Base-by-base conservation (phyloP, 1,140 invertebrate species). In the Aricia agestis region DNA sequence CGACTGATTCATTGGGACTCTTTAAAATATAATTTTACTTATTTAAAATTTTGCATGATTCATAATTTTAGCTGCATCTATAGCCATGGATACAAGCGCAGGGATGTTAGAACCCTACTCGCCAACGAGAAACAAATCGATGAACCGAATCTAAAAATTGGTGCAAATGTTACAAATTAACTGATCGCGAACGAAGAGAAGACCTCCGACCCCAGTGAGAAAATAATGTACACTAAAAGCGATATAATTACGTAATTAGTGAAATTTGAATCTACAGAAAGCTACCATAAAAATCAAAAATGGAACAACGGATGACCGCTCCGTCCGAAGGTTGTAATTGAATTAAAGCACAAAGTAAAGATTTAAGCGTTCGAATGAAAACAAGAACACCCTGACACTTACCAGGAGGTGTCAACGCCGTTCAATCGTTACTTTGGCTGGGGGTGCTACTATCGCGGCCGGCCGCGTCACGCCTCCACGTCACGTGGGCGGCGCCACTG, bases 301-400 rank as follows among this genome's bases (percentile, higher is more conserved):
- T 63, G 59, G 59, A 63, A 25, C 41, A 69, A 65, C 71, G 72
- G 31, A 61, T 17, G 67, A 63, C 52, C 57, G 1, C 68, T 63
- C 59, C 18, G 58, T 36, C 11, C 10, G 61, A 45, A 69, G 68
- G 63, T 63, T 61, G 17, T 41, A 18, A 58, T 69, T 13, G 58
- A 82, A 79, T 81, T 77, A 75, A 91, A 89, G 87, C 89, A 89
- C 89, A 91, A 91, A 89, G 89, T 91, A 89, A 91, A 88, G 89
- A 91, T 91, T 86, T 84, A 89, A 91, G 89, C 89, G 81, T 82
- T 75, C 78, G 78, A 88, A 89, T 85, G 81, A 89, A 87, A 91
- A 83, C 86, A 87, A 89, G 84, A 91, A 86, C 89, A 91, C 87
- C 89, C 86, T 87, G 89, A 83, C 78, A 91, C 89, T 91, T 91